Evolutionary conservation across 2,797 vertebrate species (phyloP).

Genomic region (Staurois parvus): DNA sequence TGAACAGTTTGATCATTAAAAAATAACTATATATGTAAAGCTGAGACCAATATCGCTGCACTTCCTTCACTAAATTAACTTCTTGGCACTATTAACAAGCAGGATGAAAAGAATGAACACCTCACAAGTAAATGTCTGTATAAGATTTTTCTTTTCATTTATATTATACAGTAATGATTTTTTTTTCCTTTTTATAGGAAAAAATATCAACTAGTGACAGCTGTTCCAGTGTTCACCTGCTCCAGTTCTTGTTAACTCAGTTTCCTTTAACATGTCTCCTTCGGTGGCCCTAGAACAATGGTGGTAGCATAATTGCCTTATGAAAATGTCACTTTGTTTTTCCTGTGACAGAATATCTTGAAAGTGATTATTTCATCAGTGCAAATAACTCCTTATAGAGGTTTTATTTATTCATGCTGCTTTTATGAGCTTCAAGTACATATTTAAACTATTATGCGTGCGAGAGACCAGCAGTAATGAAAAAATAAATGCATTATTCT

Average conservation of each 20-base stretch:
- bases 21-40: too few species aligned
- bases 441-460: slow-evolving; percentile 21
- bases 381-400: slow-evolving; percentile 12
- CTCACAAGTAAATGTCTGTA: too few species aligned
- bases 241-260: slow-evolving; percentile 16
- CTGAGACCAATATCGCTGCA: too few species aligned
- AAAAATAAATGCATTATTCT: slow-evolving; percentile 28
- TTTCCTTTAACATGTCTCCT: not conserved
- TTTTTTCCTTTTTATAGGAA: too few species aligned
- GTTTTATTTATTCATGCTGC: slow-evolving; percentile 37
- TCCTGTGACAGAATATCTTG: slow-evolving; percentile 4
- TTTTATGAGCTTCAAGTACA: not conserved
- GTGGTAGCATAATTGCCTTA: slow-evolving; percentile 21
- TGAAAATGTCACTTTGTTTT: slow-evolving; percentile 32
- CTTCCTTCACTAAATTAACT: too few species aligned
- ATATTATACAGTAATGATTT: too few species aligned
- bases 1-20: too few species aligned
- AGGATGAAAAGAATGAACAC: too few species aligned
- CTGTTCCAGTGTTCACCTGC: not conserved
- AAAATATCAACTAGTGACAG: not conserved
- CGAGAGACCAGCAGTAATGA: slow-evolving; percentile 16
- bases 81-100: too few species aligned
- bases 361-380: slow-evolving; percentile 14
- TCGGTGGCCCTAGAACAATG: not conserved
- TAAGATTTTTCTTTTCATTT: too few species aligned